Evolutionary conservation across 2,888 invertebrate genomes (phyloP).

Genomic region (Choreutis nemorana): DNA sequence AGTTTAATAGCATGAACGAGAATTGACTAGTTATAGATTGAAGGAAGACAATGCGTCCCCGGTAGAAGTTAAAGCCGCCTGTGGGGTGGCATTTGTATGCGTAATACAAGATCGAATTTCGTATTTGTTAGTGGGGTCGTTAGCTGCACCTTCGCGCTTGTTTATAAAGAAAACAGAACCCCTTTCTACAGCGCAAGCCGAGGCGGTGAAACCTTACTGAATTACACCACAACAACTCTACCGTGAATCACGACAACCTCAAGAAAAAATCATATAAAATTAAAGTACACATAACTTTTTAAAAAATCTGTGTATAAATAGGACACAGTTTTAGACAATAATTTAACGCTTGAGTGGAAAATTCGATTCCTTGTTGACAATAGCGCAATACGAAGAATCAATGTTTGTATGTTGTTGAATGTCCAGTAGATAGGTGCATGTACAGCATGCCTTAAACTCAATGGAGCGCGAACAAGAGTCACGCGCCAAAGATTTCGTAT

Average conservation of each 20-base stretch:
- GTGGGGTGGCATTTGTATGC: constrained; percentile 57
- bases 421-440: constrained; percentile 35
- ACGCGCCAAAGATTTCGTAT: constrained; percentile 51
- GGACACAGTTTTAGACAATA: too few relatives aligned
- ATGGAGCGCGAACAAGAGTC: constrained; percentile 54
- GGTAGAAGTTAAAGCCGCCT: constrained; percentile 23
- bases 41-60: constrained; percentile 45
- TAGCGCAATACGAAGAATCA: too few relatives aligned
- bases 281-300: too few relatives aligned
- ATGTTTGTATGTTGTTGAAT: constrained; percentile 25
- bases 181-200: constrained; percentile 29
- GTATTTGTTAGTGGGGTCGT: constrained; percentile 65
- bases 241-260: too few relatives aligned
- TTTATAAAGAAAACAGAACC: constrained; percentile 65
- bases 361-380: too few relatives aligned
- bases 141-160: constrained; percentile 60
- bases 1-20: too few relatives aligned
- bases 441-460: constrained; percentile 43
- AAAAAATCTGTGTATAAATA: too few relatives aligned
- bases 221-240: constrained; percentile 8
- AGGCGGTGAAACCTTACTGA: constrained; percentile 29
- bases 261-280: too few relatives aligned
- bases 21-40: constrained; percentile 34
- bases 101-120: constrained; percentile 65
- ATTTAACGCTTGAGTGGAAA: too few relatives aligned